Evolutionary conservation across 2,113 vertebrate species (phyloP).

Genomic region (Phaethon lepturus): DNA sequence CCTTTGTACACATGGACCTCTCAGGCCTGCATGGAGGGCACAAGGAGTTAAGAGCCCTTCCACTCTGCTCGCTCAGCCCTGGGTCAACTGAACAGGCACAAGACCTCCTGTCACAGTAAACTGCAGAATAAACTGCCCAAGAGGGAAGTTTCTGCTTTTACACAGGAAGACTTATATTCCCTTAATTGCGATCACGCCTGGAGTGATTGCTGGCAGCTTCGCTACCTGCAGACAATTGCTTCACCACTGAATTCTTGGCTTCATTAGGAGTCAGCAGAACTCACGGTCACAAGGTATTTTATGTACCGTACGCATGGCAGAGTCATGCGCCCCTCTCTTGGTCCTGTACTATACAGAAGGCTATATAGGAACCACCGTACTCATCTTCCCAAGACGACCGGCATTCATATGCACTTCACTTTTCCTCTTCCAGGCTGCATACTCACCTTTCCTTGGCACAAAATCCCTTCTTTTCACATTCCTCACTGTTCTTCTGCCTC

Average conservation of each 20-base stretch:
- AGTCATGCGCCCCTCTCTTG: background rate
- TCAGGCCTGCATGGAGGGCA: background rate
- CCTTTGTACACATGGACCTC: background rate
- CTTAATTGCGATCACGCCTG: background rate
- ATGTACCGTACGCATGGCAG: background rate
- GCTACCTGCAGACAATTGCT: background rate
- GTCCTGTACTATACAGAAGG: background rate
- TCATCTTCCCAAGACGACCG: background rate
- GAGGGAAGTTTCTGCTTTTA: background rate
- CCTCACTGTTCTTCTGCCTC: background rate
- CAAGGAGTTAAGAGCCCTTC: background rate
- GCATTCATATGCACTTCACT: background rate
- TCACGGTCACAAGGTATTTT: background rate
- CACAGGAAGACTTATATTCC: background rate
- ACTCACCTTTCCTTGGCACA: background rate
- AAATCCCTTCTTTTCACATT: background rate
- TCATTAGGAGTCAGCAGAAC: background rate
- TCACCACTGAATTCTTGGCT: background rate
- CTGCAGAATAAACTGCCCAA: background rate
- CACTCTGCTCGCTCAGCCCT: background rate
- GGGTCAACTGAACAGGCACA: rapidly evolving
- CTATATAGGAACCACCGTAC: rapidly evolving
- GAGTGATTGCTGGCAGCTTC: background rate
- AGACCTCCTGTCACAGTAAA: background rate
- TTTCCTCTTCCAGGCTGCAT: background rate